phyloP scores from a whole-genome alignment of 64 coral and sea anemone species.

The Actinia tenebrosa region DNA sequence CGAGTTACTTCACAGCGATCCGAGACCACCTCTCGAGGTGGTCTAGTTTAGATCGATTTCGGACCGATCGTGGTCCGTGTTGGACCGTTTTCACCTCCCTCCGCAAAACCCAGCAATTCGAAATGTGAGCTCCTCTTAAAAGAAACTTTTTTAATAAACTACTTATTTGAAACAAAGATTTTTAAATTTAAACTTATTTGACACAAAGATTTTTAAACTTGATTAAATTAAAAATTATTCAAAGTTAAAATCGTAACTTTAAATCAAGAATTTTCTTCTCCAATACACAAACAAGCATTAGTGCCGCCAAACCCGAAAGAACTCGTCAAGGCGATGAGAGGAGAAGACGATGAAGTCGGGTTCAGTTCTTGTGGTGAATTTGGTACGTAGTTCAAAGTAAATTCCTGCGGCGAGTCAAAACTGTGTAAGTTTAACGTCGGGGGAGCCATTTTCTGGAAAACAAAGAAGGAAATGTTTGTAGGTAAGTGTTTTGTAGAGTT shows the following conservation, averaged over 20 bases:
- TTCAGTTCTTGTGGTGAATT: slow-evolving; percentile 44
- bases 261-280: neutral
- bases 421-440: slow-evolving; percentile 82
- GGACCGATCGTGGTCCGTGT: too few species aligned
- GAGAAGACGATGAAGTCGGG: slow-evolving; percentile 7
- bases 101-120: too few species aligned
- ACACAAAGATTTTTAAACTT: too few species aligned
- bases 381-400: slow-evolving; percentile 82
- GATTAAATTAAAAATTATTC: too few species aligned
- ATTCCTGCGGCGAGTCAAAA: slow-evolving; percentile 64
- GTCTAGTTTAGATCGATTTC: too few species aligned
- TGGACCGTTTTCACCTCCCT: too few species aligned
- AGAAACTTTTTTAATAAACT: too few species aligned
- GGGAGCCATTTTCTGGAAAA: slow-evolving; percentile 61
- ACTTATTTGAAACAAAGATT: too few species aligned
- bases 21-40: too few species aligned
- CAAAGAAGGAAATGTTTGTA: neutral
- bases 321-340: slow-evolving; percentile 68
- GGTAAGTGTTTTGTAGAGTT: neutral
- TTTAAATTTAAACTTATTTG: too few species aligned
- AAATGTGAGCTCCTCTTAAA: too few species aligned
- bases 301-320: slow-evolving; percentile 98
- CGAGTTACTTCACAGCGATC: too few species aligned
- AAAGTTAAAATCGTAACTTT: neutral
- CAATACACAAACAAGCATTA: slow-evolving; percentile 87